Base-by-base conservation (phyloP, 2,113 vertebrate species). In the Brienomyrus longianalis region DNA sequence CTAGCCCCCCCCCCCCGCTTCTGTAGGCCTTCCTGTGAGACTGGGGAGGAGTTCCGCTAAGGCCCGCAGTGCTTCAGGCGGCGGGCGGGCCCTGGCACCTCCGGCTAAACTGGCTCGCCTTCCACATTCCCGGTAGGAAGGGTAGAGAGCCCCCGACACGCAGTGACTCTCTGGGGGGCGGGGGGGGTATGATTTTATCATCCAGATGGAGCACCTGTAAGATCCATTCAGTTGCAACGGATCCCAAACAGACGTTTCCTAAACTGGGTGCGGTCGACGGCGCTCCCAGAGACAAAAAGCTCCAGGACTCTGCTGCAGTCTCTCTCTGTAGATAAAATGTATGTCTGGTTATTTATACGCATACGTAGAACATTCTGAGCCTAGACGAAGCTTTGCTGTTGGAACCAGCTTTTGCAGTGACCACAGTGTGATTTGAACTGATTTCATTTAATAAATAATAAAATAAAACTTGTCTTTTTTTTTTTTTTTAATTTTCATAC, bases 391-490 rank as follows among this genome's bases (percentile, higher is more conserved):
- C 56, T 88, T 88, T 88, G 56, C 39, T 66, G 52, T 47, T 62
- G 85, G 86, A 88, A 59, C 13, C 50, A 88, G 86, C 86, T 88
- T 88, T 47, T 88, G 52, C 54, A 88, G 87, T 59, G 54, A 51
- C 50, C 45, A 86, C 86, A 62, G 51, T 88, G 54, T 88, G 70
- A 88, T 88, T 88, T 54, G 43, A 62, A 88, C 19, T 89, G 50
- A 89, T 83, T 56, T 54, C 50, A 83, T 89, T 80, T 83, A 89
- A 39, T 52, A 89, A 83, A 89, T 83, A 89, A 56, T 51, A 89
- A 47, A 83, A n/a, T 51, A 45, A 47, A 88, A 88, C 54, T 77
- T 77, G 31, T 54, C 39, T 39, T 39, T 83, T 66, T 77, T 80
- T 77, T 77, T n/a, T 39, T 39, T 39, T 39, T 39, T 39, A 39